Conservation (phyloP, 2,797 vertebrate species). For the Enteromius unitaeniatus region DNA sequence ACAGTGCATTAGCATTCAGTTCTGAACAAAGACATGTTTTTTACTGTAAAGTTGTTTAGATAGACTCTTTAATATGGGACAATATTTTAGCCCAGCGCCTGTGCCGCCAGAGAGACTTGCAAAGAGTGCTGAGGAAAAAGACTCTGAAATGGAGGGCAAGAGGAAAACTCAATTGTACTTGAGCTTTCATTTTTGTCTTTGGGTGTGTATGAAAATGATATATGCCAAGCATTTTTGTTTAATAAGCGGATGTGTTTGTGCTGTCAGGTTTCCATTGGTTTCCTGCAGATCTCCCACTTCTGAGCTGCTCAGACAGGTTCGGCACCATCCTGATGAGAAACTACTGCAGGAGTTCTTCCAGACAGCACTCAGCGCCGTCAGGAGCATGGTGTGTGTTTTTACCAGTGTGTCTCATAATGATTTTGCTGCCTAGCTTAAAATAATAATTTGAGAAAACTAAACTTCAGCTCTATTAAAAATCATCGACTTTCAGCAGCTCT, state of each 20-base stretch:
- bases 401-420: not conserved
- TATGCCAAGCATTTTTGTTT: not conserved
- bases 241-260: conserved; percentile 18
- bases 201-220: not conserved
- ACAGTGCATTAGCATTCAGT: not conserved
- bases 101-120: conserved; percentile 45
- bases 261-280: conserved; percentile 72
- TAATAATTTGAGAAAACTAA: no score
- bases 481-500: not conserved
- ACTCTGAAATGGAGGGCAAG: conserved; percentile 50
- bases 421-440: not conserved
- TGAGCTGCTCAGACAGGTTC: conserved; percentile 52
- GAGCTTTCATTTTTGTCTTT: not conserved
- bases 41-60: not conserved
- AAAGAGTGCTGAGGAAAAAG: conserved; percentile 48
- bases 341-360: conserved; percentile 76
- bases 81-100: conserved; percentile 43
- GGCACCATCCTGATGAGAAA: conserved; percentile 69
- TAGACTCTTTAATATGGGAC: not conserved
- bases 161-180: conserved; percentile 64
- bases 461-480: not conserved
- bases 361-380: conserved; percentile 74
- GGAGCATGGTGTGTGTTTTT: conserved; percentile 76
- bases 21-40: not conserved
- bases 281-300: conserved; percentile 66